Base-by-base conservation (phyloP, 1,140 invertebrate genomes). In the Delia radicum region DNA sequence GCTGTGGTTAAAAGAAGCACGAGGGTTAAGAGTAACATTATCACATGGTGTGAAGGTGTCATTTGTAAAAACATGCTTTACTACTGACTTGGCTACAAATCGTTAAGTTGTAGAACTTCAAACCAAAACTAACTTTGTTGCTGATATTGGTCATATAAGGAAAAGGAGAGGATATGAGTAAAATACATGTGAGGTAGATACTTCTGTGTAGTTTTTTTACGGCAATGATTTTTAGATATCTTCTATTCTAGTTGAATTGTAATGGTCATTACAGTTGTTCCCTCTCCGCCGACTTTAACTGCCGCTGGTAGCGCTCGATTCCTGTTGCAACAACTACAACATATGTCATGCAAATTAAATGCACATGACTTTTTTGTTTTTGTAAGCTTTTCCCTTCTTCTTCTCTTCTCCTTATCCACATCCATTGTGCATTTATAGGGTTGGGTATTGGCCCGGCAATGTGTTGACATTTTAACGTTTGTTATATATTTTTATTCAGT, bases 1-100 rank as follows among this genome's bases (percentile, higher is more conserved):
- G 37, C 37, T 42, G 37, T 42, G 12, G 37, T n/a, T 21, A 55
- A 8, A 55, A 21, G n/a, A 8, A 5, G 48, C 24, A 18, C 7
- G 48, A 4, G 48, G n/a, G 48, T 18, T 18, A 55, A 55, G 48
- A 24, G 48, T 55, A 18, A 18, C 65, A 18, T 69, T 69, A 31
- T 21, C n/a, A 69, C 65, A 69, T 46, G 29, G 55, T 74, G 78
- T 80, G 78, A 81, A 83, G 80, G 82, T 83, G 82, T 83, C 82
- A 83, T 82, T 83, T 83, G 80, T 81, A 79, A 80, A 76, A 79
- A 79, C 81, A 81, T 81, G 76, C 83, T 81, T 81, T 81, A n/a
- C n/a, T 24, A 79, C 77, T 78, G 81, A 79, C 81, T 79, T 78
- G 79, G 74, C 77, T 80, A 81, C 79, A 82, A 81, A 82, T 81